Evolutionary conservation across 2,113 vertebrate genomes (phyloP).

Genomic region (Silurus asotus): DNA sequence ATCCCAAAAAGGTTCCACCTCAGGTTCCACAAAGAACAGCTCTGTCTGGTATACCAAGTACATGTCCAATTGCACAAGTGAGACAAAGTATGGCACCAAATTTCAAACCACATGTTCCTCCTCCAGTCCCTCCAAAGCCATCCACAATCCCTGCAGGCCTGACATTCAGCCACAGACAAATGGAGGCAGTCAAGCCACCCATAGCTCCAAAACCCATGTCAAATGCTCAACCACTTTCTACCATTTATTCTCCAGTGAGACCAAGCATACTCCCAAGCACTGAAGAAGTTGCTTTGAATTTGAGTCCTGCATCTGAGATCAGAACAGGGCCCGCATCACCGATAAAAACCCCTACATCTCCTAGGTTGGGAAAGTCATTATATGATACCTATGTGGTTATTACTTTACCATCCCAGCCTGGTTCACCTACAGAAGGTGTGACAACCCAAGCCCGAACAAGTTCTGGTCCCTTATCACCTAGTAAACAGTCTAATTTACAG

Average conservation of each 20-base stretch:
- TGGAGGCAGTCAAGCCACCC: constrained; percentile 82
- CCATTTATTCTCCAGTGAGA: constrained; percentile 75
- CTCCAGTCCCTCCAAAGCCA: constrained; percentile 94
- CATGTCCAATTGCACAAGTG: constrained; percentile 60
- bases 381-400: constrained; percentile 96
- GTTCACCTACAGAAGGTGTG: constrained; percentile 87
- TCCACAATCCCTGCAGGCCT: constrained; percentile 83
- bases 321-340: constrained; percentile 79
- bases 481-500: constrained; percentile 66
- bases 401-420: constrained; percentile 94
- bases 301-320: constrained; percentile 82
- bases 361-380: constrained; percentile 82
- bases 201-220: constrained; percentile 86
- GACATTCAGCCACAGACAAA: constrained; percentile 79
- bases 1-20: constrained; percentile 82
- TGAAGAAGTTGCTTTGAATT: constrained; percentile 82
- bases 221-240: constrained; percentile 74
- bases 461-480: constrained; percentile 74
- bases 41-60: constrained; percentile 60
- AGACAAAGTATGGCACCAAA: constrained; percentile 69
- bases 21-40: constrained; percentile 66
- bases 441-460: constrained; percentile 79
- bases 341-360: constrained; percentile 83
- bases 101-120: constrained; percentile 80
- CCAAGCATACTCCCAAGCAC: constrained; percentile 71